These are phyloP conservation scores for Cyanoliseus patagonus DNA, from an alignment of 2,113 vertebrate species.

Conservation along the genomic window DNA sequence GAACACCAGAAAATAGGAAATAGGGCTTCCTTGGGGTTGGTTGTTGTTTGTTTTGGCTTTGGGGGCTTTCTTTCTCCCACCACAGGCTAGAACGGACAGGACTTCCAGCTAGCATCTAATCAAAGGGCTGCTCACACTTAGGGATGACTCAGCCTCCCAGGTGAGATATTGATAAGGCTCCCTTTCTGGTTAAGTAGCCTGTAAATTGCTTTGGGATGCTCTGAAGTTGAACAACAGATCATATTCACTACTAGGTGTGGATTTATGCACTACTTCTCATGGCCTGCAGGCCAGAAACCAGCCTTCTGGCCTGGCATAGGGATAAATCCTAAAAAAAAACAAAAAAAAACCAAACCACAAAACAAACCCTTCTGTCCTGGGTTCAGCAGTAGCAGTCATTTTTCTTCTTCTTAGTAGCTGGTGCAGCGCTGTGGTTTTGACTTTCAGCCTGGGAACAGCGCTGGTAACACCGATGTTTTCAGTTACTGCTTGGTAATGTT, in stretches of 20 bases:
- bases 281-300: neutral
- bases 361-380: neutral
- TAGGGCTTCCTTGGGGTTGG: neutral
- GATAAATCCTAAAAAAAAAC: neutral
- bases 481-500: too few species aligned
- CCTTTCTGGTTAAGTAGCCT: neutral
- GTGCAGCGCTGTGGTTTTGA: too few species aligned
- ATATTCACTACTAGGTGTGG: neutral
- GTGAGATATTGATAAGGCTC: neutral
- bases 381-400: too few species aligned
- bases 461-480: too few species aligned
- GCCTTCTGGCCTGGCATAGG: neutral
- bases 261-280: neutral
- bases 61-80: neutral
- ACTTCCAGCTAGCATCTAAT: neutral
- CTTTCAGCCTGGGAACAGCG: too few species aligned
- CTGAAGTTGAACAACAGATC: neutral
- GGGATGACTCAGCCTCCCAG: neutral
- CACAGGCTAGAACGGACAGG: neutral
- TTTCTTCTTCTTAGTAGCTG: too few species aligned
- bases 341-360: too few species aligned
- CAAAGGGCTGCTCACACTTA: neutral
- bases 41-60: neutral
- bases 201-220: neutral
- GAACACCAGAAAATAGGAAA: neutral